phyloP scores from a whole-genome alignment of 1,140 invertebrate genomes.

The Drosophila pruinosa region DNA sequence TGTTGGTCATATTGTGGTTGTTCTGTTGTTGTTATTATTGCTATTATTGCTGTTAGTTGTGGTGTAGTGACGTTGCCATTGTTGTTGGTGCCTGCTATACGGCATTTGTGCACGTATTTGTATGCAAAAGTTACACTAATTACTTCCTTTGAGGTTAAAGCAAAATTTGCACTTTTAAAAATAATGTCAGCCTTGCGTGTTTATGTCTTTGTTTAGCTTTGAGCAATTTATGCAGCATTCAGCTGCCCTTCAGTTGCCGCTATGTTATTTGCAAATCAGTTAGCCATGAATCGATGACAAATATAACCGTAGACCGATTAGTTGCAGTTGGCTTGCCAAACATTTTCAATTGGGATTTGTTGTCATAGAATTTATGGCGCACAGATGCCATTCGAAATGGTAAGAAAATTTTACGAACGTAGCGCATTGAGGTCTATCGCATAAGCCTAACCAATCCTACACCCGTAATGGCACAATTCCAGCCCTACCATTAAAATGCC shows the following conservation, averaged over 20 bases:
- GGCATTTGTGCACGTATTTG: conserved; percentile 65
- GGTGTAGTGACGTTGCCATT: background rate
- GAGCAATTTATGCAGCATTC: conserved; percentile 43
- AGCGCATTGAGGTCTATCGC: conserved; percentile 10
- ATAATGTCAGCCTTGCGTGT: conserved; percentile 82
- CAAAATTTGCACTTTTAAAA: conserved; percentile 83
- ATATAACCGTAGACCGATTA: background rate
- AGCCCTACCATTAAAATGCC: conserved; percentile 54
- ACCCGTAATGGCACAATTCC: conserved; percentile 29
- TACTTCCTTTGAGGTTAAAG: conserved; percentile 82
- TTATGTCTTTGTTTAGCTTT: conserved; percentile 80
- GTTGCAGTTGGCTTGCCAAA: background rate
- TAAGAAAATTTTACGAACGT: background rate
- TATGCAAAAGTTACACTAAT: conserved; percentile 80
- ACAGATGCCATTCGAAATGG: background rate
- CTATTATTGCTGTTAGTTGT: conserved; percentile 18
- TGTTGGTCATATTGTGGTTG: conserved; percentile 37
- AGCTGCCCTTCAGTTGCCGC: background rate
- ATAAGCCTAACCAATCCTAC: conserved; percentile 18
- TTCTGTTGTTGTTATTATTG: conserved; percentile 25
- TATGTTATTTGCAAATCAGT: background rate
- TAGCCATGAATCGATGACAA: background rate
- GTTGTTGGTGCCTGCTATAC: conserved; percentile 28
- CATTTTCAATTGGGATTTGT: background rate
- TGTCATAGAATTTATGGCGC: too few species aligned